These are phyloP conservation scores for Chydorus sphaericus DNA, from an alignment of 2,888 invertebrate species.

Conservation along the genomic window DNA sequence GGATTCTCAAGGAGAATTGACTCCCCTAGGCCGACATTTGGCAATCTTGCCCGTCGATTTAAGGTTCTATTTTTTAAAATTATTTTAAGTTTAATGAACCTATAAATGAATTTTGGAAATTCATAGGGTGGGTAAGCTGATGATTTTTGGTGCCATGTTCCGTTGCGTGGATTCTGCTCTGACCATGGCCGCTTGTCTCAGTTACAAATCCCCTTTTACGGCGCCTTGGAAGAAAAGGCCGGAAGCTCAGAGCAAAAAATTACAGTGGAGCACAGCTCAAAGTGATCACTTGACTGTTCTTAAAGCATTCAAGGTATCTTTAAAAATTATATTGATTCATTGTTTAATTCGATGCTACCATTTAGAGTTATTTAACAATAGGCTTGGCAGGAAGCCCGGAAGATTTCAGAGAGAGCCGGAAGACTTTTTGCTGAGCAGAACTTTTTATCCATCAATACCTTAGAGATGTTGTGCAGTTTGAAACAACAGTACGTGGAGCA, in stretches of 20 bases:
- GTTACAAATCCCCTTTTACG: slow-evolving; percentile 63
- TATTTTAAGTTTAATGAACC: neutral
- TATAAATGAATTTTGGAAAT: neutral
- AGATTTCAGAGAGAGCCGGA: slow-evolving; percentile 52
- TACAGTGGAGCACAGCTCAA: slow-evolving; percentile 57
- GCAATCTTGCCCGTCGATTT: slow-evolving; percentile 81
- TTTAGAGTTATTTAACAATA: no score
- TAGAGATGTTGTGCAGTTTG: slow-evolving; percentile 72
- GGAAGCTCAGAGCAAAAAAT: slow-evolving; percentile 53
- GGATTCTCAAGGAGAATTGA: slow-evolving; percentile 54
- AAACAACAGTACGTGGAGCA: slow-evolving; percentile 65
- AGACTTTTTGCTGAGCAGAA: slow-evolving; percentile 66
- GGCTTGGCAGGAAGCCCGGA: slow-evolving; percentile 63
- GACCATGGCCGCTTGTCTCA: slow-evolving; percentile 73
- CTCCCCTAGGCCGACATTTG: slow-evolving; percentile 72
- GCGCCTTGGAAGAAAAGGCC: slow-evolving; percentile 55
- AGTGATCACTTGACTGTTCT: slow-evolving; percentile 83
- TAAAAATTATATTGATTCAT: no score
- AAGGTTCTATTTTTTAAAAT: slow-evolving; percentile 13
- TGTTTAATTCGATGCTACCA: no score
- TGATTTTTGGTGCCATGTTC: slow-evolving; percentile 81
- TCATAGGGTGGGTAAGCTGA: slow-evolving; percentile 71
- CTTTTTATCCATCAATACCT: slow-evolving; percentile 62
- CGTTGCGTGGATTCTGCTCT: slow-evolving; percentile 82
- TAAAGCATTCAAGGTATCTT: slow-evolving; percentile 62